phyloP scores from a whole-genome alignment of 2,888 invertebrate genomes.

The Tipula unca region DNA sequence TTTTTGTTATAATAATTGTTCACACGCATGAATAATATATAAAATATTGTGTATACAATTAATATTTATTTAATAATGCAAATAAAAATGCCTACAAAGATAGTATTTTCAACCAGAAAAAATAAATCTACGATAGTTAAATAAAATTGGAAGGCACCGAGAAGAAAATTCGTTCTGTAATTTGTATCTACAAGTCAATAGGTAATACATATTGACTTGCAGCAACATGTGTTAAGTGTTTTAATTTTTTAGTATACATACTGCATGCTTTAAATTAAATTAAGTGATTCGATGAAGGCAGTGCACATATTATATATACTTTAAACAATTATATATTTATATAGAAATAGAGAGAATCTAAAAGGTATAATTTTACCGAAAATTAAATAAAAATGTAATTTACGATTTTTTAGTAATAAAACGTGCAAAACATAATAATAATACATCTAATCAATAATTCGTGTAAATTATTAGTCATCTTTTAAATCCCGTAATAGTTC shows the following conservation, averaged over 20 bases:
- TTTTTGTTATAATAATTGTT: neutral
- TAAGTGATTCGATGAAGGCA: neutral
- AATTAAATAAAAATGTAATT: neutral
- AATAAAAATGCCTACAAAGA: neutral
- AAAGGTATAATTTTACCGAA: neutral
- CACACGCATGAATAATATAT: neutral
- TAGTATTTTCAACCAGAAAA: neutral
- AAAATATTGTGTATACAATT: neutral
- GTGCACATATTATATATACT: neutral
- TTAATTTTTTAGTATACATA: neutral
- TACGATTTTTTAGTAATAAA: conserved; percentile 33
- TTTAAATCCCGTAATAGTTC: conserved; percentile 38
- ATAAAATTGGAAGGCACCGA: neutral
- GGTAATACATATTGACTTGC: neutral
- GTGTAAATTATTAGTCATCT: conserved; percentile 82
- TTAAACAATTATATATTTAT: neutral
- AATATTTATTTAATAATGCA: neutral
- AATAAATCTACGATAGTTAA: neutral
- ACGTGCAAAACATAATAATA: neutral
- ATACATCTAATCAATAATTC: neutral
- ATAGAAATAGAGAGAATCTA: neutral
- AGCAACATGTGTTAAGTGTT: neutral
- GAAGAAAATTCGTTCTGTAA: neutral
- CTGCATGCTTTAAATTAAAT: neutral
- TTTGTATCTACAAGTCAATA: neutral